Conservation (phyloP, 2,797 vertebrate species). For the Karalla daura region DNA sequence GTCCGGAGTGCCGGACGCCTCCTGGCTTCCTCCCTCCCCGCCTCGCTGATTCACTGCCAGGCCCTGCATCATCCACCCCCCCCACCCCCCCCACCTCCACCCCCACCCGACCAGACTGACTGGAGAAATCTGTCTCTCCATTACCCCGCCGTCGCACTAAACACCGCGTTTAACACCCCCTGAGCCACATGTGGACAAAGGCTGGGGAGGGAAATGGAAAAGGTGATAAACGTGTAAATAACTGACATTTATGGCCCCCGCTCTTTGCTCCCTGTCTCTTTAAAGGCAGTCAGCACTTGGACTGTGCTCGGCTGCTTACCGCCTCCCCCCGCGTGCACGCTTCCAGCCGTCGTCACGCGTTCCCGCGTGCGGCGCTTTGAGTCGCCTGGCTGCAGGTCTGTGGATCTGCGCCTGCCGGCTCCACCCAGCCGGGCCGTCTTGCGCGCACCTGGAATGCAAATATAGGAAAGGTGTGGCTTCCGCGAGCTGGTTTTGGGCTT, state of each 20-base stretch:
- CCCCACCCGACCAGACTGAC: slow-evolving; percentile 33
- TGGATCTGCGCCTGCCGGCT: slow-evolving; percentile 30
- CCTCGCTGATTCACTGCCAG: slow-evolving; percentile 50
- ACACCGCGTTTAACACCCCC: slow-evolving; percentile 4
- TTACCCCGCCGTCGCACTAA: slow-evolving; percentile 15
- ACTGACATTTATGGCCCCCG: slow-evolving; percentile 45
- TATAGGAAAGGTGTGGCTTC: slow-evolving; percentile 69
- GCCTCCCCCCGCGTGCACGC: too few relatives aligned
- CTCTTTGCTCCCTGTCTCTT: slow-evolving; percentile 23
- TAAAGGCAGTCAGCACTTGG: slow-evolving; percentile 53
- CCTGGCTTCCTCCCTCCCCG: slow-evolving; percentile 67
- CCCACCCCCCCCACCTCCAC: too few relatives aligned
- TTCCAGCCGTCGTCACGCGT: too few relatives aligned
- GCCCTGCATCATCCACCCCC: slow-evolving; percentile 12
- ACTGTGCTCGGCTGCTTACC: slow-evolving; percentile 56
- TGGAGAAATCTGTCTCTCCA: slow-evolving; percentile 41
- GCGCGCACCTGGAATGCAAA: slow-evolving; percentile 70
- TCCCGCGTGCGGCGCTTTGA: slow-evolving; percentile 19
- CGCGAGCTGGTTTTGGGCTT: slow-evolving; percentile 28
- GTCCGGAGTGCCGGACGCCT: slow-evolving; percentile 65
- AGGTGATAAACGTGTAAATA: slow-evolving; percentile 4
- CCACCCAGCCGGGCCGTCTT: slow-evolving; percentile 35
- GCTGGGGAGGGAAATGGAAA: slow-evolving; percentile 3
- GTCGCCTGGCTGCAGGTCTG: slow-evolving; percentile 24
- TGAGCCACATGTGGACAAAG: neutral